Evolutionary conservation across 2,888 invertebrate genomes (phyloP).

Genomic region (Antheraea yamamai): DNA sequence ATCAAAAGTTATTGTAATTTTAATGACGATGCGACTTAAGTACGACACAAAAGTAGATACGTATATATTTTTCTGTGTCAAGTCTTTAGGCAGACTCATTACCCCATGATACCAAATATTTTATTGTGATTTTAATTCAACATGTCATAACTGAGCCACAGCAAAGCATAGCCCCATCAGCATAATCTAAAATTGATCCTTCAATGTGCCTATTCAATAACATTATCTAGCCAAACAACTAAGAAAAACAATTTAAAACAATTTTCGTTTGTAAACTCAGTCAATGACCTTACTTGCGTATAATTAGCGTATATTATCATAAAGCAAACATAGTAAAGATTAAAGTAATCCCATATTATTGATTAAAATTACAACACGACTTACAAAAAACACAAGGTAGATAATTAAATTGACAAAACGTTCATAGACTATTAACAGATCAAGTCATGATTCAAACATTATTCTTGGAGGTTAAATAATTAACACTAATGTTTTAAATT

Average conservation of each 20-base stretch:
- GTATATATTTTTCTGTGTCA: too few relatives aligned
- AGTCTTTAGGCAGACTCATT: too few relatives aligned
- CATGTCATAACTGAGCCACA: too few relatives aligned
- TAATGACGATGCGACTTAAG: too few relatives aligned
- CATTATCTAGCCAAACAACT: background rate
- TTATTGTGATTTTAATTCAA: too few relatives aligned
- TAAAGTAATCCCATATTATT: background rate
- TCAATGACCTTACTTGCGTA: background rate
- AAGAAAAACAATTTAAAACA: background rate
- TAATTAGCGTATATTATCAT: background rate
- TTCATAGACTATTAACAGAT: background rate
- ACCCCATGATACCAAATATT: too few relatives aligned
- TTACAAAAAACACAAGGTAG: background rate
- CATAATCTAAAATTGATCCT: too few relatives aligned
- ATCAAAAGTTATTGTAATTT: too few relatives aligned
- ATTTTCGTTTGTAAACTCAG: background rate
- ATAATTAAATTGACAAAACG: background rate
- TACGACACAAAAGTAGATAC: too few relatives aligned
- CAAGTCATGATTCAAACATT: background rate
- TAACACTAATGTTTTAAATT: background rate
- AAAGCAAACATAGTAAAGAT: background rate
- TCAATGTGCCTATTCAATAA: background rate
- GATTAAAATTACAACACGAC: slow-evolving; percentile 5
- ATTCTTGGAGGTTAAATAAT: slow-evolving; percentile 3
- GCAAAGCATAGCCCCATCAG: too few relatives aligned